Conservation (phyloP, 2,888 invertebrate species). For the Torymus auratus region DNA sequence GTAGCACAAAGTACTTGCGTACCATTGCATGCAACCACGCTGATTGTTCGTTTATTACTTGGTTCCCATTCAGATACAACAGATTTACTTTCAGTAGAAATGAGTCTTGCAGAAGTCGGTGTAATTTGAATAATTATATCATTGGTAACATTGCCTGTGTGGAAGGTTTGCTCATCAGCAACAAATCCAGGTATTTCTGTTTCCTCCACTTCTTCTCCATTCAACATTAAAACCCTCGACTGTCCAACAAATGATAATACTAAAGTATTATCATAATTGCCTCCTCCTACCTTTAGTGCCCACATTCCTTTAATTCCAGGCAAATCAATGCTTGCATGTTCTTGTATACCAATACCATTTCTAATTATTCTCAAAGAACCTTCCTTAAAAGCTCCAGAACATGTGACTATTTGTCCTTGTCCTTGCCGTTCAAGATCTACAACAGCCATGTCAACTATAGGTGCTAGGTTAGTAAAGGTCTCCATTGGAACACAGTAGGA, state of each 20-base stretch:
- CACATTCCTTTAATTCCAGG: slow-evolving; percentile 99
- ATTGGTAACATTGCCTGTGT: slow-evolving; percentile 92
- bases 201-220: slow-evolving; percentile 98
- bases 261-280: slow-evolving; percentile 88
- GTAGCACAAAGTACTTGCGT: slow-evolving; percentile 90
- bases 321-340: slow-evolving; percentile 97
- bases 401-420: slow-evolving; percentile 98
- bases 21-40: slow-evolving; percentile 91
- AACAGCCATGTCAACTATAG: slow-evolving; percentile 98
- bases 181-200: slow-evolving; percentile 95
- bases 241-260: slow-evolving; percentile 98
- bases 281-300: slow-evolving; percentile 88
- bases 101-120: slow-evolving; percentile 84
- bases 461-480: slow-evolving; percentile 97
- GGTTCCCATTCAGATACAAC: slow-evolving; percentile 86
- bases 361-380: slow-evolving; percentile 97
- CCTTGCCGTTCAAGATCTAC: slow-evolving; percentile 98
- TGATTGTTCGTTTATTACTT: slow-evolving; percentile 85
- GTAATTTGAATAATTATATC: slow-evolving; percentile 90
- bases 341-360: slow-evolving; percentile 99
- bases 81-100: slow-evolving; percentile 82
- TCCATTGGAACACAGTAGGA: slow-evolving; percentile 97
- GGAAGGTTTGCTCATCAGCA: slow-evolving; percentile 94
- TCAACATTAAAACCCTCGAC: slow-evolving; percentile 91
- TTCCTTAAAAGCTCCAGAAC: slow-evolving; percentile 98